These are phyloP conservation scores for Drosophila santomea DNA, from an alignment of 1,140 invertebrate species.

Conservation along the genomic window DNA sequence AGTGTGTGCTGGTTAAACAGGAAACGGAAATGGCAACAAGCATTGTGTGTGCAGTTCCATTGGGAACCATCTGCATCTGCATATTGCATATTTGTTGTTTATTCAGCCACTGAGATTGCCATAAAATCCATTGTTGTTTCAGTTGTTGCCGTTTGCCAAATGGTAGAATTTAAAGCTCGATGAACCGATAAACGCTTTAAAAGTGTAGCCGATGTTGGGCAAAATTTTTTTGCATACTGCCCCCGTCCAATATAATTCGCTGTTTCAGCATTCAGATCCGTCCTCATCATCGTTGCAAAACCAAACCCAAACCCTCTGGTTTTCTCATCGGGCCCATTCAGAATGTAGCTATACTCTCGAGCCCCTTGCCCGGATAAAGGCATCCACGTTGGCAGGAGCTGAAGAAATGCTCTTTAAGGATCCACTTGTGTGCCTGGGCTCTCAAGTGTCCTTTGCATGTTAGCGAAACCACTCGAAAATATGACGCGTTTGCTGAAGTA, in stretches of 20 bases:
- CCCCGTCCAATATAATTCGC: conserved; percentile 48
- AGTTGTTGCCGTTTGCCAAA: conserved; percentile 27
- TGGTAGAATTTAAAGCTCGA: conserved; percentile 41
- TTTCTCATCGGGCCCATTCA: conserved; percentile 65
- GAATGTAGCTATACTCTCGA: conserved; percentile 79
- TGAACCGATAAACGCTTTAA: conserved; percentile 46
- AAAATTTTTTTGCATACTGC: conserved; percentile 3
- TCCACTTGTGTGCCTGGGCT: conserved; percentile 81
- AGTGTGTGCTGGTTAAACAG: conserved; percentile 59
- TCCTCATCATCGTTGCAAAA: conserved; percentile 30
- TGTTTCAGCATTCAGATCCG: conserved; percentile 60
- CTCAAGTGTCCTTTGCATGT: conserved; percentile 82
- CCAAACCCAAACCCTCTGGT: conserved; percentile 2
- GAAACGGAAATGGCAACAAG: conserved; percentile 82
- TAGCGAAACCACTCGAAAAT: conserved; percentile 83
- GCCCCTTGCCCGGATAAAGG: conserved; percentile 65
- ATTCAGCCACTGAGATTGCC: conserved; percentile 59
- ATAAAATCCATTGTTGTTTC: conserved; percentile 37
- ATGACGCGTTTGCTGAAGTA: conserved; percentile 83
- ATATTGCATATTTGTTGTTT: conserved; percentile 59
- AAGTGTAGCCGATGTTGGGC: conserved; percentile 13
- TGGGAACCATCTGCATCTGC: conserved; percentile 53
- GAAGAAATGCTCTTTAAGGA: conserved; percentile 83
- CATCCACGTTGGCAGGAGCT: conserved; percentile 37
- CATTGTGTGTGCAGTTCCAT: conserved; percentile 60